Evolutionary conservation across 2,797 vertebrate genomes (phyloP).

Genomic region (Acestrorhynchus altus): DNA sequence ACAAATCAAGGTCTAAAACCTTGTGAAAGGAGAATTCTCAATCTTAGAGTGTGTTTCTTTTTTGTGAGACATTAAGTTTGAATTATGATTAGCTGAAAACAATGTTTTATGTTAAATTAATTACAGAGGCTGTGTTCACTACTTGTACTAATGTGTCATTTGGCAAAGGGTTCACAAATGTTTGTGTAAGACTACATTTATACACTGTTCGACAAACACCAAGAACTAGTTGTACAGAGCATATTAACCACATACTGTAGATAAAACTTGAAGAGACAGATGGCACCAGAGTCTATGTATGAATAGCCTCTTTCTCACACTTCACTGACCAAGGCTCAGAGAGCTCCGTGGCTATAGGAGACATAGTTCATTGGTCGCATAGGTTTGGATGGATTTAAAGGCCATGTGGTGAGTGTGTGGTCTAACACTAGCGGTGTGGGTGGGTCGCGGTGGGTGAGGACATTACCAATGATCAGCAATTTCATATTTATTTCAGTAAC

Average conservation of each 20-base stretch:
- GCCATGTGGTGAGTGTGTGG: conserved; percentile 29
- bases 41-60: too few species aligned
- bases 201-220: too few species aligned
- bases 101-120: too few species aligned
- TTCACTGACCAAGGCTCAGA: background rate
- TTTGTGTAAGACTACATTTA: too few species aligned
- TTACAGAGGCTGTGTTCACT: too few species aligned
- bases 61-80: too few species aligned
- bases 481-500: conserved; percentile 12
- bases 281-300: conserved; percentile 11
- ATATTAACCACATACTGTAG: background rate
- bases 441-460: background rate
- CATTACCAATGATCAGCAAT: background rate
- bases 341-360: background rate
- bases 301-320: background rate
- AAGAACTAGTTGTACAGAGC: background rate
- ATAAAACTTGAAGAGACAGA: conserved; percentile 2
- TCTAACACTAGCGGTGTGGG: conserved; percentile 16
- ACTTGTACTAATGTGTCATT: too few species aligned
- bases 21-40: too few species aligned
- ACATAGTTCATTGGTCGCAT: conserved; percentile 3
- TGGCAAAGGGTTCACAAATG: too few species aligned
- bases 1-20: too few species aligned
- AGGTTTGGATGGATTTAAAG: background rate
- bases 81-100: too few species aligned